Percentiles rank a stretch among this genome's conserved stretches.
Conservation (phyloP, 2,888 invertebrate species). For the Calliopum simillimum region DNA sequence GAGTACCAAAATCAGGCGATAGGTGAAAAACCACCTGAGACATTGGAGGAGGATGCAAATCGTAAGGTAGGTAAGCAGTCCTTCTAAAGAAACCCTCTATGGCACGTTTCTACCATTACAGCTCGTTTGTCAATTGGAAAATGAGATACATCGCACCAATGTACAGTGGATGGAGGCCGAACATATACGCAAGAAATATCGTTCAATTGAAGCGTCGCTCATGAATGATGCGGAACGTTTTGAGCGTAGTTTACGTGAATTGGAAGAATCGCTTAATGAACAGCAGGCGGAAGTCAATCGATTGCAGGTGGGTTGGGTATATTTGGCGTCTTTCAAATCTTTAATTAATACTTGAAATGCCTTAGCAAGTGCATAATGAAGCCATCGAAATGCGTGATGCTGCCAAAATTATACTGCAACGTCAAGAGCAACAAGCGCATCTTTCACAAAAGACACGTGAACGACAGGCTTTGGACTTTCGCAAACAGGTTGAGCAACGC, state of each 20-base stretch:
- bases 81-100: neutral
- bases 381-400: conserved; percentile 78
- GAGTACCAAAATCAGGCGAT: conserved; percentile 65
- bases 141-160: conserved; percentile 83
- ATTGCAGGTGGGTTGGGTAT: conserved; percentile 71
- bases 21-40: conserved; percentile 65
- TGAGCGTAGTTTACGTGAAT: conserved; percentile 76
- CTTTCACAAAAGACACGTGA: conserved; percentile 76
- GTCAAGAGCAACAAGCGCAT: conserved; percentile 78
- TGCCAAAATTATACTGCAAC: conserved; percentile 76
- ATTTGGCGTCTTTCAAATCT: neutral
- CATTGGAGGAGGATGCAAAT: conserved; percentile 71
- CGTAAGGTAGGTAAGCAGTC: conserved; percentile 71
- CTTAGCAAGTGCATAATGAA: conserved; percentile 77
- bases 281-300: conserved; percentile 82
- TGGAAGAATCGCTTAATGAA: conserved; percentile 75
- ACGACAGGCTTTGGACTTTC: conserved; percentile 73
- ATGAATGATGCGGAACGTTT: conserved; percentile 79
- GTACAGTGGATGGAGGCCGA: conserved; percentile 87
- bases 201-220: conserved; percentile 76
- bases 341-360: neutral
- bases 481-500: conserved; percentile 78
- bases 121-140: conserved; percentile 79
- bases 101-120: conserved; percentile 53
- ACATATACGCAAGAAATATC: conserved; percentile 81